A percentile compares a stretch with the other conserved stretches of the same genome.
phyloP scores from a whole-genome alignment of 2,888 invertebrate species.

The Cheilosia scutellata region DNA sequence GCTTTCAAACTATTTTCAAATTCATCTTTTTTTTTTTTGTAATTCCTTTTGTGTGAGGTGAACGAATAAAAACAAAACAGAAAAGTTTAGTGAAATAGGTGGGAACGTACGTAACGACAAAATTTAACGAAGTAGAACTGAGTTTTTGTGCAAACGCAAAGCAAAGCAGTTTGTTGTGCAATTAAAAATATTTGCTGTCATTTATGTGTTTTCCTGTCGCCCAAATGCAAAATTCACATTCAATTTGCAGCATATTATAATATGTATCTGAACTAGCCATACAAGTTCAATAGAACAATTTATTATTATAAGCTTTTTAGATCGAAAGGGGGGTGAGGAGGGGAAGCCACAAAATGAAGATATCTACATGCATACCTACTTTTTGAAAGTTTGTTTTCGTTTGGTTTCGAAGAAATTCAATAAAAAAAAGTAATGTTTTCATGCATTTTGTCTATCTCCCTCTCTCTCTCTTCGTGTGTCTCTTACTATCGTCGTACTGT shows the following conservation, averaged over 20 bases:
- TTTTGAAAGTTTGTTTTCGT: slow-evolving; percentile 1
- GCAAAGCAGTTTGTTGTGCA: no score
- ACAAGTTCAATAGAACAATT: slow-evolving; percentile 33
- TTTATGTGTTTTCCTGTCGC: background rate
- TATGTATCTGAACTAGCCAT: background rate
- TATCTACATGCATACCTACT: background rate
- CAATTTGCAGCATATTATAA: background rate
- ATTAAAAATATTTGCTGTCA: background rate
- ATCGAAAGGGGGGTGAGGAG: background rate
- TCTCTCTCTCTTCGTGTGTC: slow-evolving; percentile 11
- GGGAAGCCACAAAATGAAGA: background rate
- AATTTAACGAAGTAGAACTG: slow-evolving; percentile 6
- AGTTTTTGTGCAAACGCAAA: background rate
- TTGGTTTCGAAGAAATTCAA: slow-evolving; percentile 16
- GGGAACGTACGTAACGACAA: background rate
- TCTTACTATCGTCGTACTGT: background rate
- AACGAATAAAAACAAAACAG: slow-evolving; percentile 66
- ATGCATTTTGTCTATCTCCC: slow-evolving; percentile 8
- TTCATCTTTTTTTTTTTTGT: slow-evolving; percentile 9
- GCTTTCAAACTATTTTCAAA: slow-evolving; percentile 68
- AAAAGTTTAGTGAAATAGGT: background rate
- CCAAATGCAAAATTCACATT: background rate
- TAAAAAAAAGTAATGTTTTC: slow-evolving; percentile 35
- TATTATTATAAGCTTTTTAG: background rate
- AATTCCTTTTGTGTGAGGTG: slow-evolving; percentile 19